Conservation (phyloP, 2,113 vertebrate genomes). For the Cinclus cinclus region DNA sequence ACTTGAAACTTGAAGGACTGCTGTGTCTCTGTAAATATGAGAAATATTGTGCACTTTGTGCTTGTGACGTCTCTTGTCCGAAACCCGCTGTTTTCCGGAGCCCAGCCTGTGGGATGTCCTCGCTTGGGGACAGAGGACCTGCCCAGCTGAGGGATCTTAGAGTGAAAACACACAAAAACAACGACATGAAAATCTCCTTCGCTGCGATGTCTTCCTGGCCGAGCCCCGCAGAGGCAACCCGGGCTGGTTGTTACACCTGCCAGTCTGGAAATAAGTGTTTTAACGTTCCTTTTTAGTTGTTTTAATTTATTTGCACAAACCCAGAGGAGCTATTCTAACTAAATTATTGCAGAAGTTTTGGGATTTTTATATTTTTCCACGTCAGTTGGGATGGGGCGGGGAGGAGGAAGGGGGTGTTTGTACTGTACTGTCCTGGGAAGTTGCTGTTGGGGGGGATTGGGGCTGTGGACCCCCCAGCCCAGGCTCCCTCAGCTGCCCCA, state of each 20-base stretch:
- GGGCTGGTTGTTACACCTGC: conserved; percentile 62
- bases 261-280: conserved; percentile 72
- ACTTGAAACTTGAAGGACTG: conserved; percentile 99
- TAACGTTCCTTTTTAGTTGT: conserved; percentile 65
- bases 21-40: conserved; percentile 97
- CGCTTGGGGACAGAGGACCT: conserved; percentile 1
- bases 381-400: conserved; percentile 61
- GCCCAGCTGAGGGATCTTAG: conserved; percentile 44
- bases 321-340: conserved; percentile 83
- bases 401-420: conserved; percentile 63
- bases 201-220: conserved; percentile 37
- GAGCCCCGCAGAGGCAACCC: background rate
- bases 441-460: background rate
- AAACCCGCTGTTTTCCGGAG: conserved; percentile 74
- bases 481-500: background rate
- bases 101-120: conserved; percentile 48
- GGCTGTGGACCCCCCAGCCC: background rate
- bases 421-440: conserved; percentile 63
- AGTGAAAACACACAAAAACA: background rate
- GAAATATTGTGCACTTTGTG: conserved; percentile 87
- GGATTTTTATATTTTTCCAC: conserved; percentile 81
- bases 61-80: conserved; percentile 90
- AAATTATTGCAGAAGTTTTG: conserved; percentile 81
- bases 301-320: conserved; percentile 87
- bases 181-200: background rate